Base-by-base conservation (phyloP, 2,113 vertebrate species). In the Hylia prasina region DNA sequence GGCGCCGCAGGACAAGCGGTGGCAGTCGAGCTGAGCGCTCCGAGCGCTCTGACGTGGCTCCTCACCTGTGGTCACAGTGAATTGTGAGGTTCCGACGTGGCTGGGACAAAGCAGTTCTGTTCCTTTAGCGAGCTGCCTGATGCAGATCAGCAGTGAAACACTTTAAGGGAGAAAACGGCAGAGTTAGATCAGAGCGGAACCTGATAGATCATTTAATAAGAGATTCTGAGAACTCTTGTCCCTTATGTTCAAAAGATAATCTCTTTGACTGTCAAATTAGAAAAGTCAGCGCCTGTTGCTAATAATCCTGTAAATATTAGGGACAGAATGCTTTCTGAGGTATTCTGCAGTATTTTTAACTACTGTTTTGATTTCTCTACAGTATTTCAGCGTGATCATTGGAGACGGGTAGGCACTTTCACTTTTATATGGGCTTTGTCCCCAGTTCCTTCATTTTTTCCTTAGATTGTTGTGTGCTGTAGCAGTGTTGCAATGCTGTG, bases 321-420 rank as follows among this genome's bases (percentile, higher is more conserved):
- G 50, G 45, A 63, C 64, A 92, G 60, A 81, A 83, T 78, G 61
- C 64, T 72, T 94, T 58, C 48, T 56, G 60, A 90, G 77, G 60
- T 90, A 5, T 88, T 75, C 65, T 75, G 39, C 47, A n/a, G 78
- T 64, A 15, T 83, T 86, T 85, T 73, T 93, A 92, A 87, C 82
- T 90, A 28, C 75, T 90, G 18, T 88, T 96, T 89, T 75, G 86
- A 63, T 96, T 96, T 93, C 93, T 90, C 90, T 87, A 73, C 96
- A 95, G 93, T 95, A 93, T 90, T 94, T 92, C 93, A 86, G 73
- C 70, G 40, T 93, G 96, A 92, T 71, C 92, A 42, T 80, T 96
- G 96, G 94, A 96, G 63, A 88, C 40, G 76, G 90, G 82, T 89
- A 90, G 95, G 93, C 94, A 89, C 69, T 93, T 95, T 95, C 86